Evolutionary conservation across 2,113 vertebrate genomes (phyloP), one percentile per base, ranked within the genome.

Genomic region (Pseudopodoces humilis): DNA sequence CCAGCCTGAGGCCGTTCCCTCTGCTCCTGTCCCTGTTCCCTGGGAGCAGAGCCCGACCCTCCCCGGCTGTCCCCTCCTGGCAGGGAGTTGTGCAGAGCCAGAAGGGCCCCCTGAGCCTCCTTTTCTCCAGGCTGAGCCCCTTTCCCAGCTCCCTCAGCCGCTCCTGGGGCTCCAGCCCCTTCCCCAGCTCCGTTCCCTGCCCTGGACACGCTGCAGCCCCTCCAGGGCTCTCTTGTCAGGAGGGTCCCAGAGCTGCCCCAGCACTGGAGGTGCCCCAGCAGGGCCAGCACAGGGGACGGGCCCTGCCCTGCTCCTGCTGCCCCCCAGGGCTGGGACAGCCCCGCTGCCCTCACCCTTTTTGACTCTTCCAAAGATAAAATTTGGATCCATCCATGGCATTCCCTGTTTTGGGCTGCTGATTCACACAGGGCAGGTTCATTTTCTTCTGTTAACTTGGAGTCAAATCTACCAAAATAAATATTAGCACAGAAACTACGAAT

Each of bases 271-370:
- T 65, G 82, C n/a, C 82, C 33, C 82, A 68, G 78, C 78, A 39
- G 78, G 6, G 78, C 78, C 52, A 68, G 64, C 79, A 2, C 65
- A 82, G 53, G 78, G 64, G 35, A 41, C 11, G 6, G 64, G 63
- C 71, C 9, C 83, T 77, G 72, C 33, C 83, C 72, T 86, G 72
- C 46, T 31, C 37, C 83, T 69, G 72, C 69, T 59, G 71, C 46
- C 62, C 37, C 72, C 31, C 62, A 20, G 52, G 25, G 71, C 62
- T 86, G 71, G 4, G 27, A 53, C 72, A 46, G 55, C 33, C 33
- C 47, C 9, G n/a, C 2, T 7, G 30, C 1, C 30, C 17, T 30
- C 0, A 0, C 16, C 24, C 43, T 71, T 25, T 15, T 35, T 31
- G 43, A 47, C 64, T 22, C 19, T 69, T 80, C 56, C 35, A 49